These are phyloP conservation scores for Oxyruncus cristatus DNA, from an alignment of 2,113 vertebrate genomes.

Conservation along the genomic window DNA sequence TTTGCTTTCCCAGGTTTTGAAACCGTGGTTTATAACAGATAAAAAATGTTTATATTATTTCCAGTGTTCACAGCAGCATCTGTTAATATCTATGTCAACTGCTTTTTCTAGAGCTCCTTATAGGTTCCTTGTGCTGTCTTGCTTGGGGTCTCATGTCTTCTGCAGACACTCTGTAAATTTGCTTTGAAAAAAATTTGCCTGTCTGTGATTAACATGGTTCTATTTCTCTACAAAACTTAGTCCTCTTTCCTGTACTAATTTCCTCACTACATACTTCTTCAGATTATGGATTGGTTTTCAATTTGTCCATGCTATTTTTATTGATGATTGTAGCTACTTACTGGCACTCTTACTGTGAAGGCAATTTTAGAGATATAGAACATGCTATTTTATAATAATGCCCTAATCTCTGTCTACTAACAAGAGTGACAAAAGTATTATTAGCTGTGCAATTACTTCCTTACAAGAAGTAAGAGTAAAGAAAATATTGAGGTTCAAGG, in stretches of 20 bases:
- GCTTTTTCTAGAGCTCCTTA: neutral
- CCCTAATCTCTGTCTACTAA: neutral
- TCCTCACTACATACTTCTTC: neutral
- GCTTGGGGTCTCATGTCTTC: accelerated
- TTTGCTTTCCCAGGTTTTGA: neutral
- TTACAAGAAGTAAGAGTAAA: neutral
- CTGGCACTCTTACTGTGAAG: neutral
- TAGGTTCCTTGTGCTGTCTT: neutral
- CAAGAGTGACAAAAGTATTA: neutral
- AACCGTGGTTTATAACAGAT: neutral
- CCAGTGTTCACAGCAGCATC: neutral
- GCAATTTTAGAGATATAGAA: neutral
- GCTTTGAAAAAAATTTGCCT: neutral
- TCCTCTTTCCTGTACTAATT: neutral
- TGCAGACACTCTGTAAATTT: neutral
- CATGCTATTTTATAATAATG: neutral
- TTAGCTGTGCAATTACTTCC: constrained; percentile 21
- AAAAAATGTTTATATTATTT: neutral
- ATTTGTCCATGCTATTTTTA: neutral
- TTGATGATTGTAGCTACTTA: neutral
- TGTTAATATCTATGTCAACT: neutral
- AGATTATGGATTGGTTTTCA: neutral
- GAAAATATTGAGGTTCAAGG: neutral
- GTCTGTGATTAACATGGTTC: neutral
- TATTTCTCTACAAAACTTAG: neutral